Base-by-base conservation (phyloP, 1,140 invertebrate genomes). In the Mactra quadrangularis region DNA sequence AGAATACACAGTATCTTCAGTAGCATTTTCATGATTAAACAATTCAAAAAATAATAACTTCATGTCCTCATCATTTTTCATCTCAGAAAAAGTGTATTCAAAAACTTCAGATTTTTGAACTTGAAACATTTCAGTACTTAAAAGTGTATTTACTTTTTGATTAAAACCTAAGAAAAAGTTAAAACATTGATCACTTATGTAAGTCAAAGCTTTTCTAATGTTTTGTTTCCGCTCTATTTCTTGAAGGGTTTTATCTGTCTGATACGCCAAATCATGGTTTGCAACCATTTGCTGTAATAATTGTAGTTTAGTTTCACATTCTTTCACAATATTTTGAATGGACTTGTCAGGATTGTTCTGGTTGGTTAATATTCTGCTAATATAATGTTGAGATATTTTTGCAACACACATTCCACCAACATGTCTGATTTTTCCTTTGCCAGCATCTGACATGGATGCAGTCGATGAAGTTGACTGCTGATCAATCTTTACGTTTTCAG, bases 181-280 rank as follows among this genome's bases (percentile, higher is more conserved):
- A 19, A 7, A 60, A 35, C 4, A 6, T 27, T 7, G 57, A 35
- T 60, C 27, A 60, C 7, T 60, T 11, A 64, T 13, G 6, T 35
- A 64, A 64, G 60, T 64, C 38, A 64, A 38, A 9, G 4, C 60
- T 64, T 19, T 64, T 64, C 60, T 64, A 38, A n/a, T 33, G 38
- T 64, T 64, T 38, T 64, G 60, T 64, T 19, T 64, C 3, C 60
- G 60, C 31, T 64, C 60, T 35, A 64, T 64, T 64, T 64, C 60
- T 64, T 64, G 60, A 6, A 64, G n/a, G 17, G 60, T 64, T 64
- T 64, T 25, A 35, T 64, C 60, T 35, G 13, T 6, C 22, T n/a
- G 1, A 19, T 38, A 64, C 33, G 33, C 60, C 22, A 64, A 64
- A 38, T 15, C n/a, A 17, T 64, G 29, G 38, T 64, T 19, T 9